Conservation (phyloP, 2,888 invertebrate genomes). For the Volucella inflata region DNA sequence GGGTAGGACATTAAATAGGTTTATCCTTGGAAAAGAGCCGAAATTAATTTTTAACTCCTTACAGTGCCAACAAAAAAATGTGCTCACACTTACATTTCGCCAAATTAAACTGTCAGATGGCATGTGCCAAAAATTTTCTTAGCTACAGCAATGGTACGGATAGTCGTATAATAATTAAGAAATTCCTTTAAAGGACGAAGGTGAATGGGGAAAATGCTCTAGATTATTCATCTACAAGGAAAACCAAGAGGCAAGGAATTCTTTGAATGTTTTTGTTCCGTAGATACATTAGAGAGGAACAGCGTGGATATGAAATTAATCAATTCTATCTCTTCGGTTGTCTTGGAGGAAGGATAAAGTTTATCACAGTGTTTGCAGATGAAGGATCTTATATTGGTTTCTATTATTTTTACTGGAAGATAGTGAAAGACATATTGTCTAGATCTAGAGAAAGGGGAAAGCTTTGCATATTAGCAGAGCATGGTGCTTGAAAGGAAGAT, state of each 20-base stretch:
- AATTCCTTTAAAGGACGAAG: constrained; percentile 24
- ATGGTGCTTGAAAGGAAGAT: no score
- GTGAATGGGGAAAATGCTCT: constrained; percentile 8
- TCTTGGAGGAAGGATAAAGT: constrained; percentile 36
- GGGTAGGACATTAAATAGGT: not conserved
- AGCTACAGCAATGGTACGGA: no score
- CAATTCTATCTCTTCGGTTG: constrained; percentile 5
- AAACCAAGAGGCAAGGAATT: not conserved
- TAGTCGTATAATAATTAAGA: constrained; percentile 29
- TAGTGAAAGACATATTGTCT: constrained; percentile 30
- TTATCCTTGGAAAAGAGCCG: not conserved
- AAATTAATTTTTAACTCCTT: constrained; percentile 20
- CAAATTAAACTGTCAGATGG: no score
- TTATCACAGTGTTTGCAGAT: constrained; percentile 11
- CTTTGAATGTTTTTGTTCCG: not conserved
- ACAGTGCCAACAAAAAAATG: not conserved
- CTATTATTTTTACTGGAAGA: not conserved
- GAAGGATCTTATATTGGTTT: constrained; percentile 10
- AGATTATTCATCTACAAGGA: no score
- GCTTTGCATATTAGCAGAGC: not conserved
- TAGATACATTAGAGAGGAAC: not conserved
- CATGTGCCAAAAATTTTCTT: no score
- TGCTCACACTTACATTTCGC: no score
- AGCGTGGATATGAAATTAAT: constrained; percentile 17
- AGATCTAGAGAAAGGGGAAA: not conserved